Conservation (phyloP, 1,140 invertebrate genomes). For the Drosophila kanapiae region DNA sequence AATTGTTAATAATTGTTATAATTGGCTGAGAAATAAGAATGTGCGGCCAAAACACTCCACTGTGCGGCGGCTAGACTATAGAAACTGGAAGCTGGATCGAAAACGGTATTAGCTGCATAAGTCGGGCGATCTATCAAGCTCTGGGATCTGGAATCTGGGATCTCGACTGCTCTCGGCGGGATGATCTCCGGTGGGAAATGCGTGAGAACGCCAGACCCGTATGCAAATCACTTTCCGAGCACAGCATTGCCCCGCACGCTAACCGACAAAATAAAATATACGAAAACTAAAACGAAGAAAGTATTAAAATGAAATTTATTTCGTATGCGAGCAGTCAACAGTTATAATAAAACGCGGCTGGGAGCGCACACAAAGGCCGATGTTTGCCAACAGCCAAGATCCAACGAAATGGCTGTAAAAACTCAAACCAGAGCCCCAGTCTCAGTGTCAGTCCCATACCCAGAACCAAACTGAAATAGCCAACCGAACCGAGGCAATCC, state of each 20-base stretch:
- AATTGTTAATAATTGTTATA: too few species aligned
- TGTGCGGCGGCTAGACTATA: slow-evolving; percentile 13
- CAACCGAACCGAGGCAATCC: slow-evolving; percentile 1
- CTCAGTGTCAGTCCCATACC: slow-evolving; percentile 10
- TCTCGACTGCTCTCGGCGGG: slow-evolving; percentile 36
- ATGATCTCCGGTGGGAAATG: slow-evolving; percentile 73
- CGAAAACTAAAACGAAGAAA: slow-evolving; percentile 82
- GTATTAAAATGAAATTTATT: slow-evolving; percentile 83
- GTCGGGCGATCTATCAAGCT: slow-evolving; percentile 70
- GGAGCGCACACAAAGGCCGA: slow-evolving; percentile 78
- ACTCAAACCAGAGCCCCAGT: slow-evolving; percentile 36
- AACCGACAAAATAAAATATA: slow-evolving; percentile 67
- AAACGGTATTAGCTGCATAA: slow-evolving; percentile 75
- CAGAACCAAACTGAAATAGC: slow-evolving; percentile 26
- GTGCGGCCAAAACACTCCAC: too few species aligned
- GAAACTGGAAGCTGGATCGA: slow-evolving; percentile 27
- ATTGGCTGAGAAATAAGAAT: too few species aligned
- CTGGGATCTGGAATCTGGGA: slow-evolving; percentile 29
- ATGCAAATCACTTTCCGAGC: slow-evolving; percentile 78
- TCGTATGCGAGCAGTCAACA: slow-evolving; percentile 77
- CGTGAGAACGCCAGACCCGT: slow-evolving; percentile 68
- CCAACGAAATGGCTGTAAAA: slow-evolving; percentile 68
- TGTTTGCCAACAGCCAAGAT: slow-evolving; percentile 75
- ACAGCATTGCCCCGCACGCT: too few species aligned
- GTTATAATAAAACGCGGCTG: slow-evolving; percentile 82